Evolutionary conservation across 2,888 invertebrate species (phyloP), one percentile per base, ranked within the genome.

Genomic region (Uloborus plumipes): DNA sequence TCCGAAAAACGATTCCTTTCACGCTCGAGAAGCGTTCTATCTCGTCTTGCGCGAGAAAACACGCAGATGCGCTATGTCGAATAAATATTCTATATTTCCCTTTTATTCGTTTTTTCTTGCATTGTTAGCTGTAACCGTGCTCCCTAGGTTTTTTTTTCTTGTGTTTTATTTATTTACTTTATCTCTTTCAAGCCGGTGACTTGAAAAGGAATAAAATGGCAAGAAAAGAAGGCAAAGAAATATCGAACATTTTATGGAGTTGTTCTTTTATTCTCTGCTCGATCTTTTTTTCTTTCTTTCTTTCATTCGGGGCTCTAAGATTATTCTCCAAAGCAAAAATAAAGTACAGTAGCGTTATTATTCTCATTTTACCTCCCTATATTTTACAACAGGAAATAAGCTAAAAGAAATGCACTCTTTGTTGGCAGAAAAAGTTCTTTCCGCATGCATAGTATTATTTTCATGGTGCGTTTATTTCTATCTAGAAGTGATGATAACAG

Each of bases 1-100:
- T 78, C 71, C 59, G 55, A 49, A 65, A 79, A 79, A 73, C 61
- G 79, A 79, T 73, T 73, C 73, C 51, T 67, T 73, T 72, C 61
- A 67, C 59, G 73, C 67, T 66, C 47, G 14, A 47, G 61, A 58
- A 18, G 39, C n/a, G 61, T 47, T 72, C 67, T 79, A 79, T 73
- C 66, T 67, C 73, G 66, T 73, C 67, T 53, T 73, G 61, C 59
- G n/a, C 79, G 72, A 79, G 67, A 50, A 78, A 72, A 58, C 76
- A 65, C 65, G 66, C 67, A 79, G 79, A 67, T 67, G 61, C 61
- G 59, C 50, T 14, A 53, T 53, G 72, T 67, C 73, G 79, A 79
- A 79, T 79, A 73, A 72, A 79, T 79, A 79, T 67, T 79, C 79
- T 47, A 49, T 53, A 26, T 22, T 66, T 49, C 55, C 58, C 11